phyloP scores from a whole-genome alignment of 1,140 invertebrate species.

The Panagrolaimus sp. region DNA sequence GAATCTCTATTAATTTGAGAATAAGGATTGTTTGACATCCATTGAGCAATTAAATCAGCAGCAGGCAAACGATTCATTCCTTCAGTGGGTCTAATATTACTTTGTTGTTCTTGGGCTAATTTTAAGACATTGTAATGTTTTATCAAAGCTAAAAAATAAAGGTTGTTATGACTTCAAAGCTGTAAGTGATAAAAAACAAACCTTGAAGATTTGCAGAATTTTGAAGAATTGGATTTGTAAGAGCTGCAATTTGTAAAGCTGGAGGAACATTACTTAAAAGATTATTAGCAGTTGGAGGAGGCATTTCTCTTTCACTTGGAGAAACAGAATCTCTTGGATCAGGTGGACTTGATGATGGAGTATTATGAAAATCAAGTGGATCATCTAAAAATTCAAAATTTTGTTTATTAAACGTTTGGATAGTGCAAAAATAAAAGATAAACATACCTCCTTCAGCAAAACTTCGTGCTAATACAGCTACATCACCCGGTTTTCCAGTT shows the following conservation, averaged over 20 bases:
- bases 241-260: not conserved
- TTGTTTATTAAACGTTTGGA: not conserved
- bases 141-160: not conserved
- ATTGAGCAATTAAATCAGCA: not conserved
- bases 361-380: not conserved
- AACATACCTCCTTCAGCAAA: slow-evolving; percentile 8
- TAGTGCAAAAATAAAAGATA: not conserved
- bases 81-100: not conserved
- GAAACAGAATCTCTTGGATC: slow-evolving; percentile 13
- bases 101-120: not conserved
- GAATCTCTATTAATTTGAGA: not conserved
- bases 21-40: slow-evolving; percentile 8
- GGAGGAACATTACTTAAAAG: not conserved
- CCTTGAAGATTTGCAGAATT: slow-evolving; percentile 1
- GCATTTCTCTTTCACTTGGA: not conserved
- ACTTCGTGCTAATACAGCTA: slow-evolving; percentile 14
- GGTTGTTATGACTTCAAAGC: not conserved
- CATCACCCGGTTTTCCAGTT: slow-evolving; percentile 13
- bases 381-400: slow-evolving; percentile 1
- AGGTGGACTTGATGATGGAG: not conserved
- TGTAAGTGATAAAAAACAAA: not conserved
- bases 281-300: not conserved
- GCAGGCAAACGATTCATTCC: not conserved
- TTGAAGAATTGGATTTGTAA: not conserved
- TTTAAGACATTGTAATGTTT: not conserved